Evolutionary conservation across 2,113 vertebrate genomes (phyloP), one percentile per base, ranked within the genome.

Genomic region (Pantherophis guttatus): DNA sequence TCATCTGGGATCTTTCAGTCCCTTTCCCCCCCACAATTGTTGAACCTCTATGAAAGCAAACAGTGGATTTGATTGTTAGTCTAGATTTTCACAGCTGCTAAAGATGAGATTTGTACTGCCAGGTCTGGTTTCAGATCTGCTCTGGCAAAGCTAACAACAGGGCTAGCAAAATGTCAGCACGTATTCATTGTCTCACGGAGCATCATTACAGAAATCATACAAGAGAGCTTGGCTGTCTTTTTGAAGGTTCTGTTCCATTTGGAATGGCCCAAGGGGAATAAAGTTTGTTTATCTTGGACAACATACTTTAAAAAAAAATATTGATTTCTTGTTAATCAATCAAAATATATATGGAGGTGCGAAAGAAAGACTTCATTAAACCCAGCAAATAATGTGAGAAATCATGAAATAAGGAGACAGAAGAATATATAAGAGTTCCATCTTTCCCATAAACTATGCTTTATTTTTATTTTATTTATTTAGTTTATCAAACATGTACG

Each of bases 321-420:
- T 33, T 33, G 33, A 33, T 39, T 26, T 26, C 13, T 86, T 53
- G 87, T 90, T 95, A 93, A 93, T 70, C 5, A 10, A 33, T 89
- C 75, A 53, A 90, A 91, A 15, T 85, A 6, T 94, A 91, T 52
- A 50, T 85, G 21, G 91, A 7, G 8, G 5, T n/a, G 11, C 17
- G 1, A 55, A 81, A 88, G 90, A 90, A 44, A 17, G 17, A 53
- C 62, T 89, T 7, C 54, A 86, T 58, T 24, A 93, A 29, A 24
- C 81, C 93, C 90, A 89, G 86, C 90, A 91, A 17, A 87, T 53
- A 91, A 26, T 86, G 44, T 87, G 55, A 33, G 39, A 90, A 8
- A n/a, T 88, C 0, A 17, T 54, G 3, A 11, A 91, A 70, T 93
- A 58, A 70, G 12, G 21, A 24, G 2, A 53, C 1, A n/a, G 53